Evolutionary conservation across 2,888 invertebrate species (phyloP), one percentile per base, ranked within the genome.

Genomic region (Selenia dentaria): DNA sequence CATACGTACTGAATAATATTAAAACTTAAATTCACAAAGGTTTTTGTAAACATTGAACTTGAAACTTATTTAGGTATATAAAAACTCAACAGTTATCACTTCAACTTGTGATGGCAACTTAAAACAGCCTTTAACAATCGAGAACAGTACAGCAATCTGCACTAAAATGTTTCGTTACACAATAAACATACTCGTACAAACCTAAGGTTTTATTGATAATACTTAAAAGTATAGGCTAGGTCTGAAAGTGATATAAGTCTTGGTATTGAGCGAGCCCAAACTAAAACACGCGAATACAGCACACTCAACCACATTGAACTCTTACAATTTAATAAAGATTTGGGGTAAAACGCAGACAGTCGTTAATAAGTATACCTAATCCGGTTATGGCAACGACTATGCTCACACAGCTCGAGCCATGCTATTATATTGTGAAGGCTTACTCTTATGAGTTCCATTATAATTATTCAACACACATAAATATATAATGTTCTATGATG

Each of bases 231-330:
- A 47, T 31, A 31, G 72, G 70, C 80, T 84, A 86, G 70, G 64
- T 79, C 79, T 79, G 83, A 81, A 83, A 85, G 83, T 83, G 70
- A 82, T 78, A 82, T 78, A 87, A 90, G 89, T 90, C 89, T 90
- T 89, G 79, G 71, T 73, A 87, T 87, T 90, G 90, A 90, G 89
- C 89, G 86, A 84, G 79, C 86, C 79, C 86, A 89, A 22, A 88
- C 82, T 79, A 79, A n/a, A 80, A 79, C 71, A 83, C 72, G 79
- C 80, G 79, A 78, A 77, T 74, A 80, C 70, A 80, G 74, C 78
- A 83, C 82, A 85, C 80, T 80, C 83, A 79, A 80, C 62, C 77
- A 76, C 68, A 77, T 76, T 69, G 74, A 79, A 65, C 64, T 64
- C 67, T 65, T 65, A 59, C 27, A 49, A n/a, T 42, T 35, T 34